These are phyloP conservation scores for Eugnorisma glareosa DNA, from an alignment of 2,888 invertebrate genomes.

Conservation along the genomic window DNA sequence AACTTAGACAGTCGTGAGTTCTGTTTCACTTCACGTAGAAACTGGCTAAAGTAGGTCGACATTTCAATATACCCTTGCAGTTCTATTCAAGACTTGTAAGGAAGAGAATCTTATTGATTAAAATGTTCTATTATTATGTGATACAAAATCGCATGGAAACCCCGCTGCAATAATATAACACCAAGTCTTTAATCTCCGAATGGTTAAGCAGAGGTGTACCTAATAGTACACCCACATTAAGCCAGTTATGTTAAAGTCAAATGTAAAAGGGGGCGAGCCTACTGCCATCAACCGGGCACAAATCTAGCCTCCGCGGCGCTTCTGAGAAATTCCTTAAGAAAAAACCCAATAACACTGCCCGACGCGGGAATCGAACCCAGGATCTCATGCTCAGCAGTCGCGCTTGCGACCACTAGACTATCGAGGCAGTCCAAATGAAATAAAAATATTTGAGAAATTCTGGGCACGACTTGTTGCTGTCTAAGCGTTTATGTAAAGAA, in stretches of 20 bases:
- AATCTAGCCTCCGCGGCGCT: too few species aligned
- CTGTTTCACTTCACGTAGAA: slow-evolving; percentile 1
- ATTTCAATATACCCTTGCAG: slow-evolving; percentile 27
- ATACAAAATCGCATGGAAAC: slow-evolving; percentile 23
- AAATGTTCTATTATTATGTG: slow-evolving; percentile 30
- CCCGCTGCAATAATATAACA: background rate
- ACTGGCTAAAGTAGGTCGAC: slow-evolving; percentile 25
- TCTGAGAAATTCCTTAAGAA: too few species aligned
- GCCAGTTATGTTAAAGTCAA: too few species aligned
- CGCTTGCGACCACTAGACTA: too few species aligned
- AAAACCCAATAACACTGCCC: too few species aligned
- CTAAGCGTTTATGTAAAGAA: background rate
- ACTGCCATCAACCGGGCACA: too few species aligned
- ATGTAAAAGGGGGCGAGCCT: too few species aligned
- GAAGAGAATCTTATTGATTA: slow-evolving; percentile 17
- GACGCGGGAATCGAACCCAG: too few species aligned
- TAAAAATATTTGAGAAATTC: slow-evolving; percentile 5
- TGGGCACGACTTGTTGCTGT: background rate
- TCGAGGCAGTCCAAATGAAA: background rate
- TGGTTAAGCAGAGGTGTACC: too few species aligned
- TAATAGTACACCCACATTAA: too few species aligned
- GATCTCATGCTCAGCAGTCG: too few species aligned
- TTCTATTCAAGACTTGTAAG: slow-evolving; percentile 18
- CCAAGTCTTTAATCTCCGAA: too few species aligned
- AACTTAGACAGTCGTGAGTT: slow-evolving; percentile 21